Evolutionary conservation across 2,113 vertebrate genomes (phyloP).

Genomic region (Cnemophilus loriae): DNA sequence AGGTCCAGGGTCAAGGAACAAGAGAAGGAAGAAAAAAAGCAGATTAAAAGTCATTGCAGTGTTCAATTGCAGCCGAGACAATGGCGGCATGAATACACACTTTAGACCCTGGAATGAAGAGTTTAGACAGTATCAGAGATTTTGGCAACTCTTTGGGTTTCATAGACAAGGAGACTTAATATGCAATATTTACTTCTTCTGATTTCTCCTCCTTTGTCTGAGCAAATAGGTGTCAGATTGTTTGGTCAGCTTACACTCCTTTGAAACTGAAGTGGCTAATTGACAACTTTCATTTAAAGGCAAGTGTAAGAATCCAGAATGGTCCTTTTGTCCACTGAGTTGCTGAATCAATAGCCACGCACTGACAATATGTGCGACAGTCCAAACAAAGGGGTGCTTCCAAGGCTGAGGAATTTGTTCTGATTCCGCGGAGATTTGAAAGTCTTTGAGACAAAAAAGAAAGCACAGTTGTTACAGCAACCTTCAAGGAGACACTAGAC

Average conservation of each 20-base stretch:
- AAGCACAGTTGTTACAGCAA: slow-evolving; percentile 57
- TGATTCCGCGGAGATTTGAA: slow-evolving; percentile 4
- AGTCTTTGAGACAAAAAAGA: slow-evolving; percentile 31
- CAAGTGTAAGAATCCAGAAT: slow-evolving; percentile 38
- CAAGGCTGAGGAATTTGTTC: slow-evolving; percentile 60
- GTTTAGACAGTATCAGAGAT: slow-evolving; percentile 9
- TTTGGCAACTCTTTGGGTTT: slow-evolving; percentile 21
- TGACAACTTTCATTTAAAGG: slow-evolving; percentile 61
- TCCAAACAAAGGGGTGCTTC: slow-evolving; percentile 57
- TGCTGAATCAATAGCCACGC: slow-evolving; percentile 29
- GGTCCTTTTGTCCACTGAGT: slow-evolving; percentile 25
- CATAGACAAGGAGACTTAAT: slow-evolving; percentile 41
- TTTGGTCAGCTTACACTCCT: slow-evolving; percentile 52
- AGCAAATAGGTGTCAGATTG: slow-evolving; percentile 36
- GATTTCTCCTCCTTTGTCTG: slow-evolving; percentile 26
- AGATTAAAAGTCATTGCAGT: slow-evolving; percentile 26
- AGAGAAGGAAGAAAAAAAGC: neutral
- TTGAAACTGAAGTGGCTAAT: slow-evolving; percentile 54
- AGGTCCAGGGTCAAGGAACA: neutral
- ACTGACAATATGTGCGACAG: neutral
- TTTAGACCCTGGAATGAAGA: slow-evolving; percentile 26
- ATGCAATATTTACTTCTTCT: slow-evolving; percentile 44
- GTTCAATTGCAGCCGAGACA: slow-evolving; percentile 21
- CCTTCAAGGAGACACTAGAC: neutral
- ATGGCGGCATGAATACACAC: slow-evolving; percentile 8